Base-by-base conservation (phyloP, 2,797 vertebrate species). In the Enteromius thamalakanensis region DNA sequence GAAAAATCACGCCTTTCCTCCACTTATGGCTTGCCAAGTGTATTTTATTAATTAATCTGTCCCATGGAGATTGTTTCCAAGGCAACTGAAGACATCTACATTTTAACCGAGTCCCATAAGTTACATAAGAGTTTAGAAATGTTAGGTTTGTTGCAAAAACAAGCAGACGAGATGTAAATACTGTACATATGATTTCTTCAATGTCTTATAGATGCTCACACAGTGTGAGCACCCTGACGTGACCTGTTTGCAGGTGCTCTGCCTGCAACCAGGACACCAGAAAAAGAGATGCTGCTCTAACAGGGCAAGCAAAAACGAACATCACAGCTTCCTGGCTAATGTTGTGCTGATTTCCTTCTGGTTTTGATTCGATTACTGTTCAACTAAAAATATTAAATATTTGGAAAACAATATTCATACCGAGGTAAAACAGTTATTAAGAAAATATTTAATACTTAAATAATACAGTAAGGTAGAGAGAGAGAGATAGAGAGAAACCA, bases 31-130 rank as follows among this genome's bases (percentile, higher is more conserved):
- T 84, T 84, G 78, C 84, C 82, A 71, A 80, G 69, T 58, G 69
- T 60, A 85, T 82, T 86, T 86, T 42, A 90, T 88, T 88, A 83
- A 88, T 88, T 89, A 87, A 91, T 89, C 62, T 88, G 72, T 83
- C 75, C 83, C 81, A 29, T 6, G 86, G 84, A 83, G 68, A 26
- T 79, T 47, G 86, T 91, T 90, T 80, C 90, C 87, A 82, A 87
- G 89, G 89, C 87, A 92, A 93, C 90, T 88, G 89, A 91, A 89
- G 86, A 91, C 89, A 87, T 91, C 90, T 89, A 88, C 90, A 90
- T 77, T 91, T 90, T 80, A 91, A 89, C 87, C n/a, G 26, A 69
- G 81, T 76, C 83, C 81, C 78, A 53, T 53, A 74, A 81, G 32
- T 81, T 81, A 26, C 49, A 82, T 51, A 82, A 75, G 34, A 82